phyloP scores from a whole-genome alignment of 2,888 invertebrate species.

The Scaptomyza tumidula region DNA sequence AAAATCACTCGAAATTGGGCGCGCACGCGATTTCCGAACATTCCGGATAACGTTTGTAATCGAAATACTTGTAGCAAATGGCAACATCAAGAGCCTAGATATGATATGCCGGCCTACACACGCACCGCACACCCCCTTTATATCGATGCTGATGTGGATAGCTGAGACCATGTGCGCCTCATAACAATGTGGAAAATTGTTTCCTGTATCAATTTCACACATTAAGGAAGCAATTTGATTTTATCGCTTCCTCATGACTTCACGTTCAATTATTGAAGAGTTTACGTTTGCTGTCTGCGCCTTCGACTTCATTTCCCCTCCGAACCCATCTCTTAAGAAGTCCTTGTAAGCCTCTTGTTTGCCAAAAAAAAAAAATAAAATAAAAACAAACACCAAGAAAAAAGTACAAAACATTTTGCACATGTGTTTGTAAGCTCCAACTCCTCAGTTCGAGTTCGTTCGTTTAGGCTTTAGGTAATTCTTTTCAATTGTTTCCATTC shows the following conservation, averaged over 20 bases:
- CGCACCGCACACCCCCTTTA: constrained; percentile 23
- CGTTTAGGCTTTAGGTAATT: constrained; percentile 57
- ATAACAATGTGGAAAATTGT: constrained; percentile 84
- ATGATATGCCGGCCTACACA: constrained; percentile 44
- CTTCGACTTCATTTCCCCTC: constrained; percentile 19
- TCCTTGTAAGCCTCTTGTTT: constrained; percentile 38
- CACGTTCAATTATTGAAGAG: constrained; percentile 83
- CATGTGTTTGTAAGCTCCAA: constrained; percentile 52
- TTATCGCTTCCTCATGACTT: constrained; percentile 83
- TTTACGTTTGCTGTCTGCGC: constrained; percentile 74
- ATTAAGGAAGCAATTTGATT: constrained; percentile 84
- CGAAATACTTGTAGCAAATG: constrained; percentile 61
- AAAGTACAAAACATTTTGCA: constrained; percentile 49
- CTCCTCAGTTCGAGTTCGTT: constrained; percentile 32
- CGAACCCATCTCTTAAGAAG: constrained; percentile 15
- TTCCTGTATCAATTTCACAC: constrained; percentile 84
- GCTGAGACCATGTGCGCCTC: constrained; percentile 70
- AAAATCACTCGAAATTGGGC: constrained; percentile 61
- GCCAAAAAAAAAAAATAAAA: constrained; percentile 29
- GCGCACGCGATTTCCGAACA: constrained; percentile 47
- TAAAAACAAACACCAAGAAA: no score
- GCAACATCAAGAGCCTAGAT: constrained; percentile 38
- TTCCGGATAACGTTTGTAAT: constrained; percentile 65
- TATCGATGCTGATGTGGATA: constrained; percentile 21
- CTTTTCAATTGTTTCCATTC: constrained; percentile 72